phyloP scores from a whole-genome alignment of 2,113 vertebrate species.

The Entelurus aequoreus region DNA sequence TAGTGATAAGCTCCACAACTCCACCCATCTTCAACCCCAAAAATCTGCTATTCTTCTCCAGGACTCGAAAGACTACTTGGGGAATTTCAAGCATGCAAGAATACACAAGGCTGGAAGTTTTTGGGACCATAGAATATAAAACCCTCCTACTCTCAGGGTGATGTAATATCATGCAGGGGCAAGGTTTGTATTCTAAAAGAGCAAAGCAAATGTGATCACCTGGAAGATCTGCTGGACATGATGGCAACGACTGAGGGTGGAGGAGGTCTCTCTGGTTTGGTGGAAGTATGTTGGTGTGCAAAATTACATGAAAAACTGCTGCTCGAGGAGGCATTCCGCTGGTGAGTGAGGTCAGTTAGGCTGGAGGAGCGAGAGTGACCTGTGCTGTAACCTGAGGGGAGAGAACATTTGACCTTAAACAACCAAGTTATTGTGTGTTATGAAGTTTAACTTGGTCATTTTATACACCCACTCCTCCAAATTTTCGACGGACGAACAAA shows the following conservation, averaged over 20 bases:
- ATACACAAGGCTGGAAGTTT: no score
- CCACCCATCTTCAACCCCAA: no score
- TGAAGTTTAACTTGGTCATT: no score
- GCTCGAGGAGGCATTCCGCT: slow-evolving; percentile 47
- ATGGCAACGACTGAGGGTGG: slow-evolving; percentile 40
- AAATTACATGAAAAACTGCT: slow-evolving; percentile 34
- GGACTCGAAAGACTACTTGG: no score
- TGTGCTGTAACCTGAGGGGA: slow-evolving; percentile 45
- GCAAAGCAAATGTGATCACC: slow-evolving; percentile 21
- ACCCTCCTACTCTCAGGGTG: background rate
- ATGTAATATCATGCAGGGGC: slow-evolving; percentile 9
- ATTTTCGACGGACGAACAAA: no score
- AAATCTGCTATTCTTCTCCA: no score
- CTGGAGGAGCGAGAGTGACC: slow-evolving; percentile 56
- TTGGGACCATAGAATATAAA: no score
- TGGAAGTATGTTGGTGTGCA: slow-evolving; percentile 12
- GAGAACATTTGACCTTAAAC: background rate
- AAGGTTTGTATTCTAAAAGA: background rate
- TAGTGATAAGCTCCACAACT: no score
- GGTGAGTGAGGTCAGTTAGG: slow-evolving; percentile 50
- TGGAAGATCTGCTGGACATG: slow-evolving; percentile 50
- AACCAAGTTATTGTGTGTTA: background rate
- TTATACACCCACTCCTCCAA: no score
- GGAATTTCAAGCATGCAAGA: no score
- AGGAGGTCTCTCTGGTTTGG: slow-evolving; percentile 53